Evolutionary conservation across 2,888 invertebrate genomes (phyloP), one percentile per base, ranked within the genome.

Genomic region (Ophraella communa): DNA sequence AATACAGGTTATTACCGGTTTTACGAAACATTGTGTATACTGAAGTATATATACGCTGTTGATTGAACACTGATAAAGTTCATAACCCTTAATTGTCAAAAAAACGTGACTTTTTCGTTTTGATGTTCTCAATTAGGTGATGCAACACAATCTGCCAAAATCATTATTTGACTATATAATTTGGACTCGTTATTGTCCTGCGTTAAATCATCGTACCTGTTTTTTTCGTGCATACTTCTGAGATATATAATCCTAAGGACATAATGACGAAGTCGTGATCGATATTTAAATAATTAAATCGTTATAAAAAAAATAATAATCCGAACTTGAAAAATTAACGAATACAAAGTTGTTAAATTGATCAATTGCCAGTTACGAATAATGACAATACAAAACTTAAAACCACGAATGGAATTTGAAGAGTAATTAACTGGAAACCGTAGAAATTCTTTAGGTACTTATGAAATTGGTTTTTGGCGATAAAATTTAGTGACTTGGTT

Each of bases 51-150:
- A n/a, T 39, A 51, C 27, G 51, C 51, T 51, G 39, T 23, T 51
- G 49, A 59, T 59, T 35, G 51, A 20, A 17, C 17, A 51, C 27
- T 59, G 39, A 59, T 59, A 51, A 59, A 59, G 18, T 51, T 35
- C 51, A 42, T 59, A 51, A 21, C 21, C 59, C 39, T 49, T 24
- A 59, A 59, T 59, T 59, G 59, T 18, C 24, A 59, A 58, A 56
- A n/a, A 59, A 59, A 42, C 65, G 66, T 66, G 66, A 66, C 66
- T 66, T 53, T 54, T 61, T 60, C 57, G 51, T 61, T 57, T 56
- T 30, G 23, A 17, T 45, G 54, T 49, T 53, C 57, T 24, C 57
- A 64, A 66, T 66, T 60, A 64, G 52, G 35, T 17, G 42, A 59
- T 54, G 66, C 55, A 57, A 66, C 64, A n/a, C n/a, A 64, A 53